These are phyloP conservation scores for Gavialis gangeticus DNA, from an alignment of 2,113 vertebrate species.

Conservation along the genomic window DNA sequence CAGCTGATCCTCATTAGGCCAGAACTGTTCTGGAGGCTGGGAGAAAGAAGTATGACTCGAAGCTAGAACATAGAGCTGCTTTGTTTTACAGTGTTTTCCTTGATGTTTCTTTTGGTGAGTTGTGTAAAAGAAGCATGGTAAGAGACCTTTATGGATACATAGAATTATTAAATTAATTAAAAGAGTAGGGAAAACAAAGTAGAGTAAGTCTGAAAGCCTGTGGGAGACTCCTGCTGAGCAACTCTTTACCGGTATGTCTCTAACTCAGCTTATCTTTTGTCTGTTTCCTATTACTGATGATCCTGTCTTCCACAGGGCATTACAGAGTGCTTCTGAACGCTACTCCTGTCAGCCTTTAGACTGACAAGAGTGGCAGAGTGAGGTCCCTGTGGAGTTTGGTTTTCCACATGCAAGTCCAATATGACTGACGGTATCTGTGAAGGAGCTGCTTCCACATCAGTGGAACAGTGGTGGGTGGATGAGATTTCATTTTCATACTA, in stretches of 20 bases:
- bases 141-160: not conserved
- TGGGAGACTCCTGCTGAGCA: rapidly evolving
- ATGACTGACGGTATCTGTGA: not conserved
- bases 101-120: not conserved
- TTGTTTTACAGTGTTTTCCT: not conserved
- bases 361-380: not conserved
- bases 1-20: not conserved
- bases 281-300: not conserved
- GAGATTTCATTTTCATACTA: not conserved
- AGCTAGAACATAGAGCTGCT: not conserved
- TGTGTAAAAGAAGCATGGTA: not conserved
- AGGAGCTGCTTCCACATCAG: not conserved
- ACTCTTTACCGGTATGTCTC: not conserved
- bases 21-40: not conserved
- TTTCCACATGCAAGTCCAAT: not conserved
- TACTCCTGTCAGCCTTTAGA: not conserved
- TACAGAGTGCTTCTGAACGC: not conserved
- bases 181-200: not conserved
- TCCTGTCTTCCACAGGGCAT: not conserved
- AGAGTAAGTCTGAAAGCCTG: not conserved
- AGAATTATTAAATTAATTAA: not conserved
- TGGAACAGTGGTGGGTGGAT: no score
- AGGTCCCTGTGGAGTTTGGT: not conserved
- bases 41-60: not conserved
- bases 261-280: not conserved